Base-by-base conservation (phyloP, 1,140 invertebrate species). In the Leptinotarsa undecemlineata region DNA sequence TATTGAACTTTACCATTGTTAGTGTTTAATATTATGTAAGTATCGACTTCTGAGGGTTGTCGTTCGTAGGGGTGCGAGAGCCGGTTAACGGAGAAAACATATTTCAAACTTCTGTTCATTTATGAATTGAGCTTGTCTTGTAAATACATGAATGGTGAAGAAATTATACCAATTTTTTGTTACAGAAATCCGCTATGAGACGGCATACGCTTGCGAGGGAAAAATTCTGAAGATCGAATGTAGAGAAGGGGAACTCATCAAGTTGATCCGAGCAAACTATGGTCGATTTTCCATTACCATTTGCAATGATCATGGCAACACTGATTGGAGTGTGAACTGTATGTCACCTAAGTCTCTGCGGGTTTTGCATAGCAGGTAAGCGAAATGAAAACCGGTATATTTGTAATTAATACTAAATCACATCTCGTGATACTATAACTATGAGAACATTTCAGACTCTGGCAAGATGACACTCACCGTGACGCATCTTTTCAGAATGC, bases 261-360 rank as follows among this genome's bases (percentile, higher is more conserved):
- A 96, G 82, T 88, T 98, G 75, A 95, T 97, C 81, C 90, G 96
- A 75, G 96, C 96, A 76, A 98, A 98, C 89, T 98, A 97, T 85
- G 96, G 96, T 64, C 90, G 96, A 77, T 98, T 96, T 87, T 96
- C 94, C 74, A 96, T 98, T 86, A 96, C 95, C 81, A 95, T 98
- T 84, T 98, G 96, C 89, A 98, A 98, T 86, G 95, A 96, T 82
- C 94, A 97, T 84, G 96, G 96, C 73, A 93, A 96, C 87, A 95
- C 95, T n/a, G 95, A 97, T 81, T 98, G 96, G 96, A 96, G 95
- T 86, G 95, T 98, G 79, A 96, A 97, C 86, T 98, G 96, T 85
- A 96, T 95, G 92, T 94, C 94, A 67, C 91, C 91, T 23, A 94
- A 92, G 82, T 94, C 92, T 71, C 88, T 94, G 76, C 87, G 93